These are phyloP conservation scores for Probosciger aterrimus DNA, from an alignment of 2,113 vertebrate genomes.

Conservation along the genomic window DNA sequence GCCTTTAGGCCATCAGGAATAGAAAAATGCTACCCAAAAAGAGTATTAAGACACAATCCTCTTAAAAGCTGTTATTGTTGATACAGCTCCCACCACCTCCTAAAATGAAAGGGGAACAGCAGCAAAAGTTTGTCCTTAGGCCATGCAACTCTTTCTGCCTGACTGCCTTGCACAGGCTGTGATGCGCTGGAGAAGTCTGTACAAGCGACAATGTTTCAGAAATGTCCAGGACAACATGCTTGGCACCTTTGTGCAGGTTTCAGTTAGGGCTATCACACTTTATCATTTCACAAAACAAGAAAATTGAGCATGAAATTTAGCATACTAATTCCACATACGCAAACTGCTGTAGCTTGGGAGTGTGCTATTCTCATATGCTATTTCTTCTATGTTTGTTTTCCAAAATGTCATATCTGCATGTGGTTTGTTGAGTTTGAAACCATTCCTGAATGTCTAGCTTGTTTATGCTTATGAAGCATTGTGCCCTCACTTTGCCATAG, in stretches of 20 bases:
- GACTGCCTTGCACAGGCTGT: rapidly evolving
- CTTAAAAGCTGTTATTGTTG: background rate
- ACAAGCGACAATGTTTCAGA: rapidly evolving
- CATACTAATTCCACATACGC: background rate
- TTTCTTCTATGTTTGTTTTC: background rate
- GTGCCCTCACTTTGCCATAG: background rate
- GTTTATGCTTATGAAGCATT: background rate
- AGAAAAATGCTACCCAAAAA: background rate
- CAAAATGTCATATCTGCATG: background rate
- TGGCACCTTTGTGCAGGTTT: background rate
- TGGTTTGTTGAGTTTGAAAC: background rate
- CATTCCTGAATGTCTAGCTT: background rate
- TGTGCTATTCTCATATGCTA: background rate
- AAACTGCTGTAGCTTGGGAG: background rate
- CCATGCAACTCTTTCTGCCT: too few species aligned
- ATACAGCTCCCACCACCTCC: background rate
- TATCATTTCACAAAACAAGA: background rate
- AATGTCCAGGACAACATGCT: rapidly evolving
- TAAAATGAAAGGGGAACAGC: background rate
- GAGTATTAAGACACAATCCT: background rate
- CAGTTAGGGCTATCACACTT: background rate
- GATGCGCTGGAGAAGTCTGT: background rate
- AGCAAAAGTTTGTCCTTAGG: background rate
- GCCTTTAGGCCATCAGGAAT: background rate
- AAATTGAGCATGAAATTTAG: background rate